Base-by-base conservation (phyloP, 2,888 invertebrate genomes). In the Drosophila niveifrons region DNA sequence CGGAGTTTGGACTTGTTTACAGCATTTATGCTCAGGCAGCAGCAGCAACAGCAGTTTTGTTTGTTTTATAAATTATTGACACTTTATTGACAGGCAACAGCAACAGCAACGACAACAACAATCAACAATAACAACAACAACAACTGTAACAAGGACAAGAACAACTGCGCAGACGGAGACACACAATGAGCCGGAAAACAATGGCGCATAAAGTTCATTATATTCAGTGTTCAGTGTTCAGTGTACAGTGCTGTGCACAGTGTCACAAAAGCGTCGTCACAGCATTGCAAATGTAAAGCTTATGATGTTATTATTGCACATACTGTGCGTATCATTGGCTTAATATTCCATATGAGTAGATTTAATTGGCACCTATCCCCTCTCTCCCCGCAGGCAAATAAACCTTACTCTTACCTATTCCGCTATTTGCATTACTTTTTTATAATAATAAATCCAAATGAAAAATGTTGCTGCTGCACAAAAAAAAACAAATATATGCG, bases 11-110 rank as follows among this genome's bases (percentile, higher is more conserved):
- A 43, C 66, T 67, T 75, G 79, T 75, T 84, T 78, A 83, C 70
- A 69, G 78, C 68, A 75, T 81, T 55, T 83, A 66, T 72, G 81
- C 66, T 44, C 62, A 61, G 74, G 65, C 78, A 70, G 63, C 39
- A 58, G 53, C 39, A 39, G 13, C 67, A 80, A 62, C 39, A 41
- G 39, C 67, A 80, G 65, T 88, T 88, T 72, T 88, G 85, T 85
- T 85, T 85, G 83, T 67, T 89, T 85, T 88, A 89, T 85, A 85
- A 85, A 85, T 85, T 85, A 85, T 85, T 85, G 89, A 89, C 88
- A 85, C 89, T 85, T 85, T 89, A 85, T 89, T 85, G 85, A 85
- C 88, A 85, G 61, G 50, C 75, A 57, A 56, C 58, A 76, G 46
- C 55, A 52, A 13, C 66, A 47, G 18, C 66, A 51, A 39, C 23